Percentiles rank a stretch among this genome's conserved stretches.
Evolutionary conservation across 1,140 invertebrate genomes (phyloP).

Genomic region (Drosophila jambulina): DNA sequence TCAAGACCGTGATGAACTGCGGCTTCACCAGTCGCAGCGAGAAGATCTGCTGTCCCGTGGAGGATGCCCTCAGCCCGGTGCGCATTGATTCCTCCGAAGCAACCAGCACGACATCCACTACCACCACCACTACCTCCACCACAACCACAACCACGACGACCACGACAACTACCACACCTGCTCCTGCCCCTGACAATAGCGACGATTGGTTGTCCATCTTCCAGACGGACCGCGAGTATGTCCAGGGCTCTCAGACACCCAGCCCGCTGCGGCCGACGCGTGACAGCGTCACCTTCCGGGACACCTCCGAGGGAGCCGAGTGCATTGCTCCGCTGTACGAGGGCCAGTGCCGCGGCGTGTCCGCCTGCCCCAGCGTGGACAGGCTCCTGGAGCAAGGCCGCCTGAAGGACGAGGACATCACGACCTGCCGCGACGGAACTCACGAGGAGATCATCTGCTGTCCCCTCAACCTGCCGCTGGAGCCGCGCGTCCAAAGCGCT

Average conservation of each 20-base stretch:
- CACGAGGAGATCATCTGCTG: constrained; percentile 71
- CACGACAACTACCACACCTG: constrained; percentile 16
- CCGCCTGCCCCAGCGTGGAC: constrained; percentile 50
- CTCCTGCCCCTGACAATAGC: constrained; percentile 2
- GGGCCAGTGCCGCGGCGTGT: constrained; percentile 48
- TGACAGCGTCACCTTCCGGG: constrained; percentile 9
- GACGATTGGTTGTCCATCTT: constrained; percentile 51
- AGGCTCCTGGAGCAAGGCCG: constrained; percentile 47
- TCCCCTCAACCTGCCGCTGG: constrained; percentile 47
- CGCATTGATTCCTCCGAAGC: not conserved
- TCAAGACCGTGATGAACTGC: constrained; percentile 38
- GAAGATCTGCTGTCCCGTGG: constrained; percentile 70
- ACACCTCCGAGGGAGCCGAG: not conserved
- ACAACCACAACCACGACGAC: constrained; percentile 15
- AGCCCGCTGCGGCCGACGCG: not conserved
- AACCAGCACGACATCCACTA: not conserved
- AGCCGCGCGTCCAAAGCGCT: constrained; percentile 33
- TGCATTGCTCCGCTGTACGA: constrained; percentile 61
- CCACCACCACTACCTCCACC: constrained; percentile 18
- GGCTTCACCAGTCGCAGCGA: constrained; percentile 57
- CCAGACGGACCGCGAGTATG: constrained; percentile 50
- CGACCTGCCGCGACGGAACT: constrained; percentile 48
- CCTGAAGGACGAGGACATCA: constrained; percentile 55
- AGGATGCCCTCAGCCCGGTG: not conserved
- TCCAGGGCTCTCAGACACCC: constrained; percentile 8